Base-by-base conservation (phyloP, 1,140 invertebrate genomes). In the Meloidogyne chitwoodi region DNA sequence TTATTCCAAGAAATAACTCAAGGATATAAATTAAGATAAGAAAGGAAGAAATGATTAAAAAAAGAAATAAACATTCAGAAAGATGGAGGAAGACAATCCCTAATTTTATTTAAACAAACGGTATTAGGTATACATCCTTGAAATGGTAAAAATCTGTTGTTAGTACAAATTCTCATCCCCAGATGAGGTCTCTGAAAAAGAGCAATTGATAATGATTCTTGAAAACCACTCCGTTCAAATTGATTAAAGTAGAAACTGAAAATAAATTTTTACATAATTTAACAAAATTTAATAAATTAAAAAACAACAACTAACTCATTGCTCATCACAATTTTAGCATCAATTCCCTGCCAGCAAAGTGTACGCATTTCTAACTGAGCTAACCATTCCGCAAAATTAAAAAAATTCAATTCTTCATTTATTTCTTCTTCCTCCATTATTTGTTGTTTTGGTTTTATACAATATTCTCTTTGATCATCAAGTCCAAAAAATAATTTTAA, bases 401-500 rank as follows among this genome's bases (percentile, higher is more conserved):
- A 77, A 26, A 27, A 12, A 34, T 64, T n/a, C 1, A 41, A 12
- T 44, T 76, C 66, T 2, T 77, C 75, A 34, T 38, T 70, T 31
- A 22, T 27, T 29, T n/a, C 68, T 19, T 26, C 56, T 11, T 27
- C 56, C 6, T 29, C 63, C 41, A 26, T 24, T 41, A 24, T 24
- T 26, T 65, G 34, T 26, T 31, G n/a, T 62, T 26, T 48, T 19
- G 38, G 24, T 38, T 62, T 64, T 6, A 74, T 31, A 24, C 31
- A 38, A 38, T 63, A 72, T 38, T 77, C 75, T 56, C 63, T 61
- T 16, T 34, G 29, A 34, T 77, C 76, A 63, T 77, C 76, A 31
- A 77, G 64, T 24, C 76, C 76, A 76, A 77, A 77, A 38, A 77
- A 77, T 38, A 77, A 24, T 62, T 77, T 77, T 34, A 77, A 24